Evolutionary conservation across 2,113 vertebrate species (phyloP).

Genomic region (Sinocyclocheilus rhinocerous): DNA sequence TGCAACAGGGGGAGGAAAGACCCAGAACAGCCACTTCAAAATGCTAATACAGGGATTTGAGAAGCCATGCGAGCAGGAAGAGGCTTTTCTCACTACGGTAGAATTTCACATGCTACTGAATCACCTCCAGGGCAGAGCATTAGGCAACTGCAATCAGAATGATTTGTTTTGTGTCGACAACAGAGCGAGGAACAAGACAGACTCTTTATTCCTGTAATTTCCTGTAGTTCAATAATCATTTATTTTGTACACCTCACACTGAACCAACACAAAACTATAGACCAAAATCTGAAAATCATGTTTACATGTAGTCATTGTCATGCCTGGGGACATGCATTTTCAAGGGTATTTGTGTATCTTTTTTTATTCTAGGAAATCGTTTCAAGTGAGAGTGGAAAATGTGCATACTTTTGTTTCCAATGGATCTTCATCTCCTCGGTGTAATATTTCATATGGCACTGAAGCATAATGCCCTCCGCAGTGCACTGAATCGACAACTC

Average conservation of each 20-base stretch:
- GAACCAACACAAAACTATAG: conserved; percentile 50
- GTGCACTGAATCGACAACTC: conserved; percentile 90
- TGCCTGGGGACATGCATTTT: conserved; percentile 49
- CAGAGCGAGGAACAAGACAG: conserved; percentile 29
- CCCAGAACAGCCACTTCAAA: conserved; percentile 43
- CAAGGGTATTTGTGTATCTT: conserved; percentile 16
- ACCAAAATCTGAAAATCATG: conserved; percentile 61
- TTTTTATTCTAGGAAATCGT: conserved; percentile 30
- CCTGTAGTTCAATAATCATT: conserved; percentile 38
- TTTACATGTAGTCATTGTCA: conserved; percentile 67
- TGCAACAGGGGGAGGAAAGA: conserved; percentile 35
- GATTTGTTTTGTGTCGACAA: conserved; percentile 51
- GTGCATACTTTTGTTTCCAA: conserved; percentile 88
- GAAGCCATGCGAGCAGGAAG: conserved; percentile 6
- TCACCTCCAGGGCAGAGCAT: conserved; percentile 46
- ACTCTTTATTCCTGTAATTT: conserved; percentile 37
- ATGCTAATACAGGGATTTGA: conserved; percentile 47
- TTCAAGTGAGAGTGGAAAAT: conserved; percentile 34
- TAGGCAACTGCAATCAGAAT: conserved; percentile 50
- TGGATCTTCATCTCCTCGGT: conserved; percentile 91
- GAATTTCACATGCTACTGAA: conserved; percentile 40
- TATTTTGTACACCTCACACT: conserved; percentile 31
- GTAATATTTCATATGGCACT: conserved; percentile 85
- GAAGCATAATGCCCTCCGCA: conserved; percentile 91
- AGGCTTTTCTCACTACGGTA: conserved; percentile 26